Conservation (phyloP, 2,888 invertebrate species). For the Beris chalybata region DNA sequence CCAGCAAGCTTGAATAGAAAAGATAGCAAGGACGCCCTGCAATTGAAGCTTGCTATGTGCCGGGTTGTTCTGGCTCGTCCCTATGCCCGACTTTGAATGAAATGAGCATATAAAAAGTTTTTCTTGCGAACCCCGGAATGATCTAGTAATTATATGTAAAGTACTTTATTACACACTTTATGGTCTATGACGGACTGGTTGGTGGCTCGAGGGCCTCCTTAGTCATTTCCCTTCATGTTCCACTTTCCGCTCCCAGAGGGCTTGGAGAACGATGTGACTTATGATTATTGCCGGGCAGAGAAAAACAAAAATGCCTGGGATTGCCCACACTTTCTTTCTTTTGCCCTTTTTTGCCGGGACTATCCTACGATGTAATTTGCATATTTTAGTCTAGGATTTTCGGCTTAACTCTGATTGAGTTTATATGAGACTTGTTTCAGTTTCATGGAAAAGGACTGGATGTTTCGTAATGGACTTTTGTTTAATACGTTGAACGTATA, state of each 20-base stretch:
- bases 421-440: slow-evolving; percentile 34
- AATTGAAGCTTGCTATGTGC: no score
- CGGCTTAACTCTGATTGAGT: slow-evolving; percentile 32
- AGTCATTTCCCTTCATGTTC: neutral
- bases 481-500: no score
- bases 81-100: slow-evolving; percentile 1
- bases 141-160: slow-evolving; percentile 36
- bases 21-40: neutral
- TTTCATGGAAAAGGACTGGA: slow-evolving; percentile 4
- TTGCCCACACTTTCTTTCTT: slow-evolving; percentile 4
- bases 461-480: no score
- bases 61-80: no score
- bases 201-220: slow-evolving; percentile 3
- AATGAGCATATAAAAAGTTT: slow-evolving; percentile 30
- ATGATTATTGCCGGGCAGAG: slow-evolving; percentile 26
- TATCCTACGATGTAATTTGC: slow-evolving; percentile 31
- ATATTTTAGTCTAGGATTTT: slow-evolving; percentile 34
- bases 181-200: slow-evolving; percentile 31
- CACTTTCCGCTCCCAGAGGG: neutral
- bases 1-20: neutral
- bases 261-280: slow-evolving; percentile 24
- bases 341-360: slow-evolving; percentile 2
- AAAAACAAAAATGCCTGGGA: slow-evolving; percentile 8
- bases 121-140: slow-evolving; percentile 18
- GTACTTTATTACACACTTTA: slow-evolving; percentile 36